Evolutionary conservation across 2,888 invertebrate genomes (phyloP).

Genomic region (Eupeodes luniger): DNA sequence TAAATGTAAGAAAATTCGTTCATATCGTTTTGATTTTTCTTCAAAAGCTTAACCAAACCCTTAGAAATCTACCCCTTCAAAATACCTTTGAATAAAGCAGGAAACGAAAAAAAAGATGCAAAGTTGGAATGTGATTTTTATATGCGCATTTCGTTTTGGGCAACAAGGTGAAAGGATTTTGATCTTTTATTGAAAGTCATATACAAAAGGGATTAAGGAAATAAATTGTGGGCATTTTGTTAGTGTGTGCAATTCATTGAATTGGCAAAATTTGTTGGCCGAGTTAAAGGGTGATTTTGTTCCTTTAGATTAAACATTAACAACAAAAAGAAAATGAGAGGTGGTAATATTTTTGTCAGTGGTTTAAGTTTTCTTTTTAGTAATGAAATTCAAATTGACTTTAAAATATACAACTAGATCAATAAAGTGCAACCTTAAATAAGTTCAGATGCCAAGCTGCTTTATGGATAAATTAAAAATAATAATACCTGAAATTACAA

Average conservation of each 20-base stretch:
- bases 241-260: slow-evolving; percentile 64
- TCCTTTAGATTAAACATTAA: slow-evolving; percentile 15
- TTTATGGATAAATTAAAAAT: too few species aligned
- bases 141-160: slow-evolving; percentile 69
- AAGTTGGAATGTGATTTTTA: slow-evolving; percentile 65
- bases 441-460: too few species aligned
- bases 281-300: slow-evolving; percentile 18
- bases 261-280: slow-evolving; percentile 57
- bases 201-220: slow-evolving; percentile 65
- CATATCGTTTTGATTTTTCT: not conserved
- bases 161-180: slow-evolving; percentile 74
- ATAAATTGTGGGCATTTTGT: slow-evolving; percentile 73
- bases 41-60: not conserved
- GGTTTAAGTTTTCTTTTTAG: too few species aligned
- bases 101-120: not conserved
- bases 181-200: slow-evolving; percentile 71
- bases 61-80: not conserved
- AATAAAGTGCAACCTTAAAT: too few species aligned
- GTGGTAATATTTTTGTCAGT: too few species aligned
- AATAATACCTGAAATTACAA: too few species aligned
- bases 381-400: too few species aligned
- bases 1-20: too few species aligned
- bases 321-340: too few species aligned
- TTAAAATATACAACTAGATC: too few species aligned
- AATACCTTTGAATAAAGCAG: not conserved